Evolutionary conservation across 2,888 invertebrate species (phyloP), one percentile per base, ranked within the genome.

Genomic region (Taenaris catops): DNA sequence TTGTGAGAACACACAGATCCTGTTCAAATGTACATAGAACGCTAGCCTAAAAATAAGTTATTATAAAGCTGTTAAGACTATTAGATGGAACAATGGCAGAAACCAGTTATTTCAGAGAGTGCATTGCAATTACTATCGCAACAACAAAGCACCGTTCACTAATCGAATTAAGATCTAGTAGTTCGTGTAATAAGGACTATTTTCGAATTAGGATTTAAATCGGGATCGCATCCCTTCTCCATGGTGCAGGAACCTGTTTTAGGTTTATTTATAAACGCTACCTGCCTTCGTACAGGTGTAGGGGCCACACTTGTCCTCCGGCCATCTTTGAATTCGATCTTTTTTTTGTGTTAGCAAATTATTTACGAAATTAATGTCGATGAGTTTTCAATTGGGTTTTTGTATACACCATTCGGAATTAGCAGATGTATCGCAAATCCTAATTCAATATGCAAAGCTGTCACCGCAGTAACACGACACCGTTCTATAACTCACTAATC

Each of bases 271-370:
- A 35, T 42, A 42, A 42, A 36, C 31, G 17, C 43, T 43, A 37
- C 36, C 43, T 43, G 42, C 25, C 29, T 38, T 25, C 8, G 8
- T 34, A 40, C 43, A 43, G 40, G 43, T 43, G 43, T 35, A 33
- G 33, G 28, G 19, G 25, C 18, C 18, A 12, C 19, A 8, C 20
- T 20, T 12, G 14, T 32, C 29, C 29, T 37, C 28, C 40, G 34
- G 39, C 27, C 27, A 27, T 25, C 31, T 37, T 32, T 32, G 32
- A 32, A 29, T 20, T 9, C 19, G 20, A 25, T 25, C 27, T 40
- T 47, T 47, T 45, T n/a, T n/a, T n/a, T 40, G 38, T 45, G 40
- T 34, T 27, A 36, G 21, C 44, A 34, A 41, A 38, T 47, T 42
- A 38, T 36, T 23, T 31, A 24, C 14, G 34, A 31, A 31, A 31